Base-by-base conservation (phyloP, 2,888 invertebrate genomes). In the Monopis laevigella region DNA sequence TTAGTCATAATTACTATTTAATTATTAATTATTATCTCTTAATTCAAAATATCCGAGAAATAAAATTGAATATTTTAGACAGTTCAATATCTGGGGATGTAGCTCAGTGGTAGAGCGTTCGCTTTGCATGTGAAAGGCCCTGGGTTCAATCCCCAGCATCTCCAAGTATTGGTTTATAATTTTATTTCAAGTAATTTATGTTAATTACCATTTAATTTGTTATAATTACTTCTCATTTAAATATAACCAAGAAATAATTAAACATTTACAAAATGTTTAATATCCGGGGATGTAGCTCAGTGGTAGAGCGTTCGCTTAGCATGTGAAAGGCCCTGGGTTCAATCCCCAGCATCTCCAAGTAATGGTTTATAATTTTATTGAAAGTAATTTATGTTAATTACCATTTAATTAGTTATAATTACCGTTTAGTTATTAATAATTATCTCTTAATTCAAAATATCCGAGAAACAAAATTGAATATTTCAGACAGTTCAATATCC, bases 61-160 rank as follows among this genome's bases (percentile, higher is more conserved):
- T n/a, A n/a, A n/a, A n/a, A n/a, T n/a, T n/a, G n/a, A n/a, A n/a
- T n/a, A n/a, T n/a, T n/a, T n/a, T n/a, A n/a, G n/a, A n/a, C n/a
- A n/a, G n/a, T n/a, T n/a, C n/a, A n/a, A 36, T 21, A 21, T 21
- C 11, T 19, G 70, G 71, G 74, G 89, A 88, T 89, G 88, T 21
- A 21, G 24, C 24, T 21, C 24, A 21, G 24, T 21, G 93, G 93
- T 93, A 93, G 93, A 93, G 93, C 93, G 92, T 92, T 93, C 92
- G 93, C 93, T 93, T 93, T 92, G 93, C 93, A 93, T 93, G 93
- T 92, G 92, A 92, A 93, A 93, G 93, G 93, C 89, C 93, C 93
- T 88, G 93, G 92, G 93, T 93, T 34, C 34, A 11, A 93, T 92
- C 92, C 93, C 92, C 92, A 88, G 92, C 90, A 92, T 89, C 90